Evolutionary conservation across 2,888 invertebrate genomes (phyloP).

Genomic region (Andrena bucephala): DNA sequence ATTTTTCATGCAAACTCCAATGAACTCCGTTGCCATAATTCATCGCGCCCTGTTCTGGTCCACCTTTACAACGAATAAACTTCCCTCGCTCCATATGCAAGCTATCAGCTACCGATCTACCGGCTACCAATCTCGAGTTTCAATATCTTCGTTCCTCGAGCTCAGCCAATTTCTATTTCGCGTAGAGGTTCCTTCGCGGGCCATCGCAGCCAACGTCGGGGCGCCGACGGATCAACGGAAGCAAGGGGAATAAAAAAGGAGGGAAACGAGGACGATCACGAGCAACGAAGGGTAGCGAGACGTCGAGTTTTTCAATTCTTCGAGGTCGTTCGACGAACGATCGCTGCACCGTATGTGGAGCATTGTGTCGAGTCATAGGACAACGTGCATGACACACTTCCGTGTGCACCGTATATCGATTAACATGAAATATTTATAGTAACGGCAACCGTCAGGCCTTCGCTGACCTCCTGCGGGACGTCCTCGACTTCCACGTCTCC

Average conservation of each 20-base stretch:
- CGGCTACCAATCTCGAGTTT: background rate
- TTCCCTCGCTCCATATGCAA: background rate
- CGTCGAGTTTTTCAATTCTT: conserved; percentile 14
- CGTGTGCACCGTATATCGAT: conserved; percentile 74
- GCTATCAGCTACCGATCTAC: background rate
- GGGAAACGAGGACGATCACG: background rate
- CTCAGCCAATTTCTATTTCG: background rate
- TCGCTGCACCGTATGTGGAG: conserved; percentile 48
- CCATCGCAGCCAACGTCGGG: background rate
- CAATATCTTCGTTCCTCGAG: background rate
- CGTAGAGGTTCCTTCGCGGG: background rate
- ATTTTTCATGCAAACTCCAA: conserved; percentile 5
- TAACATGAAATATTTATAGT: conserved; percentile 79
- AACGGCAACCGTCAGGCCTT: conserved; percentile 58
- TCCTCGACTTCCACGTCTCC: conserved; percentile 56
- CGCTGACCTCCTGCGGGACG: conserved; percentile 58
- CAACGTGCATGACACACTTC: conserved; percentile 65
- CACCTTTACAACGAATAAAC: background rate
- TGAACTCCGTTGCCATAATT: background rate
- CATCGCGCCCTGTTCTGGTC: background rate
- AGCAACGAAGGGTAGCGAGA: background rate
- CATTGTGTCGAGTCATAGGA: conserved; percentile 61
- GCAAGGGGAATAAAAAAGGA: background rate
- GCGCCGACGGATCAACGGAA: background rate
- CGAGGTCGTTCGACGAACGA: conserved; percentile 43